Base-by-base conservation (phyloP, 1,140 invertebrate genomes). In the Diuraphis noxia region DNA sequence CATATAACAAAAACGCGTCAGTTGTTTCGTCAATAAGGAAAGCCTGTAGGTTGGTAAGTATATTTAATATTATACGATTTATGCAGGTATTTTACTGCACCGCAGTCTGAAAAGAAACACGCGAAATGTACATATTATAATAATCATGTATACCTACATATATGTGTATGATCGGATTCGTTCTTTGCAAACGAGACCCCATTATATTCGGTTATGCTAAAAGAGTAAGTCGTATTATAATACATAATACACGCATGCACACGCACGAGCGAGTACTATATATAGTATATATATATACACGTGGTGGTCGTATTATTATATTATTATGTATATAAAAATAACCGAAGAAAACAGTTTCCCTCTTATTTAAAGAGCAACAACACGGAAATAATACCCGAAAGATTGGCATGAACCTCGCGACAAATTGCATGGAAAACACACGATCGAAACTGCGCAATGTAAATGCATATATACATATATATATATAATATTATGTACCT, bases 31-130 rank as follows among this genome's bases (percentile, higher is more conserved):
- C 30, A 72, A n/a, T 72, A 72, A 72, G 13, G 13, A 72, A 63
- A 63, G 56, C 56, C 25, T 63, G 30, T 30, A 63, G 25, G 56
- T 72, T n/a, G 30, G 30, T 52, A 52, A 4, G 8, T 25, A 25
- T 72, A 72, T 63, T 30, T 56, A 23, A 43, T 43, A 43, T 10
- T 30, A 6, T 72, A 72, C 5, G 30, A n/a, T n/a, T 72, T 72
- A 72, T 72, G 56, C 56, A 72, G n/a, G 56, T n/a, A 72, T 72
- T 72, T 72, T 72, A 72, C 56, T n/a, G n/a, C 56, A 72, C 56
- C 56, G 13, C 56, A 72, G 30, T 34, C 30, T 72, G 56, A 72
- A 72, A 72, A 72, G 56, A n/a, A 72, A 72, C 13, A 17, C 56
- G n/a, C n/a, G 19, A 56, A 56, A n/a, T 72, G 56, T 72, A 72